Evolutionary conservation across 2,888 invertebrate genomes (phyloP).

Genomic region (Osedax frankpressi): DNA sequence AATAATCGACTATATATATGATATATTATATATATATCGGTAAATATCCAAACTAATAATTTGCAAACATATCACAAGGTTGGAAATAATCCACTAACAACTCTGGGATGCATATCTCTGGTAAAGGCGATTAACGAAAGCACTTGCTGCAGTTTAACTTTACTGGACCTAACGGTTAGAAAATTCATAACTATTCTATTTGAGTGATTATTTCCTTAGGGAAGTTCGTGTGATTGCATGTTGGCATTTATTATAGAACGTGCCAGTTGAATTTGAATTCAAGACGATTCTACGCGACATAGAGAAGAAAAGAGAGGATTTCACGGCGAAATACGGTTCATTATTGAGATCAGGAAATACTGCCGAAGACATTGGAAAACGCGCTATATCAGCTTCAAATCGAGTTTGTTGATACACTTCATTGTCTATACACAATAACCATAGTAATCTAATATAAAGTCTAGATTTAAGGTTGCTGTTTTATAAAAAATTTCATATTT

Average conservation of each 20-base stretch:
- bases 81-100: conserved; percentile 43
- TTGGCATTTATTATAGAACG: conserved; percentile 39
- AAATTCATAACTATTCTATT: conserved; percentile 1
- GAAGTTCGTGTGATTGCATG: no score
- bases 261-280: conserved; percentile 44
- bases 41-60: no score
- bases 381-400: conserved; percentile 33
- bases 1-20: no score
- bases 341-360: conserved; percentile 42
- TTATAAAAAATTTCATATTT: no score
- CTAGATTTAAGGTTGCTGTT: no score
- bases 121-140: conserved; percentile 35
- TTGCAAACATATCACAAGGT: no score
- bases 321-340: conserved; percentile 35
- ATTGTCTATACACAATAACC: no score
- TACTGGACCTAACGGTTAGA: conserved; percentile 37
- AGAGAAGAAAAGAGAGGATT: conserved; percentile 29
- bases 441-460: no score
- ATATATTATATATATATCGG: no score
- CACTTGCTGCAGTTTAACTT: conserved; percentile 35
- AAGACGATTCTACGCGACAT: conserved; percentile 38
- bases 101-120: conserved; percentile 39
- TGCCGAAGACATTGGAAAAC: conserved; percentile 38
- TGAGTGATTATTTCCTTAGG: conserved; percentile 4
- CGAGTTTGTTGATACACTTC: not conserved